phyloP scores from a whole-genome alignment of 2,797 vertebrate genomes.

The Alosa sapidissima region DNA sequence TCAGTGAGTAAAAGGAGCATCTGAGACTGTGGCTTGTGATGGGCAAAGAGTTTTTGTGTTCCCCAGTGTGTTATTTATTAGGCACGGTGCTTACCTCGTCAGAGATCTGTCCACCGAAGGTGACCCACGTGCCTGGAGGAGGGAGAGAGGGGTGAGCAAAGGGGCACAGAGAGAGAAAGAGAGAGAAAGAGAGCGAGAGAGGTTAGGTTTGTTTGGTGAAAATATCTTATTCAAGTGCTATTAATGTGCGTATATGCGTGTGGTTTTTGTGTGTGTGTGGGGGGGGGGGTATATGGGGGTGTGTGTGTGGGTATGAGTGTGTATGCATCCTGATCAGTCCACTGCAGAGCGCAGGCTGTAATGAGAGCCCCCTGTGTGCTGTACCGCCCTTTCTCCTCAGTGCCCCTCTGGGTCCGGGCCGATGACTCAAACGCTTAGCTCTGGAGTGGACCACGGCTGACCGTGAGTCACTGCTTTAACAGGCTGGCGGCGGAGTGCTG shows the following conservation, averaged over 20 bases:
- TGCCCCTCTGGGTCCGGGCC: no score
- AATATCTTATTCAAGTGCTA: background rate
- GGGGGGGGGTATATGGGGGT: background rate
- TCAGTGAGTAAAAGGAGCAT: background rate
- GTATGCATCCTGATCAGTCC: background rate
- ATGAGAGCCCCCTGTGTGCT: background rate
- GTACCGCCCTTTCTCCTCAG: no score
- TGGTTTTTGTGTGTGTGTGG: background rate
- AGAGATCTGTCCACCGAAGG: slow-evolving; percentile 93
- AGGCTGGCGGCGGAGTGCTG: background rate
- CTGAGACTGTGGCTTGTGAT: background rate
- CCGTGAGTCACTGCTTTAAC: background rate
- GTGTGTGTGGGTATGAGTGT: background rate
- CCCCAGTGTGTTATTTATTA: background rate
- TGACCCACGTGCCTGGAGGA: slow-evolving; percentile 91
- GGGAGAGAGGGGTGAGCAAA: slow-evolving; percentile 25
- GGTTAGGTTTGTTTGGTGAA: background rate
- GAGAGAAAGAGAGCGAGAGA: background rate
- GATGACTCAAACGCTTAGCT: background rate
- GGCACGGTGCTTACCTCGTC: slow-evolving; percentile 83
- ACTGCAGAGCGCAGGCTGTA: background rate
- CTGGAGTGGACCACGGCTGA: background rate
- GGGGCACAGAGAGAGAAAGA: background rate
- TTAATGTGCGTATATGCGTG: background rate
- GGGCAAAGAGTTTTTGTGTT: background rate